Conservation (phyloP, 2,113 vertebrate species). For the Meleagris gallopavo region DNA sequence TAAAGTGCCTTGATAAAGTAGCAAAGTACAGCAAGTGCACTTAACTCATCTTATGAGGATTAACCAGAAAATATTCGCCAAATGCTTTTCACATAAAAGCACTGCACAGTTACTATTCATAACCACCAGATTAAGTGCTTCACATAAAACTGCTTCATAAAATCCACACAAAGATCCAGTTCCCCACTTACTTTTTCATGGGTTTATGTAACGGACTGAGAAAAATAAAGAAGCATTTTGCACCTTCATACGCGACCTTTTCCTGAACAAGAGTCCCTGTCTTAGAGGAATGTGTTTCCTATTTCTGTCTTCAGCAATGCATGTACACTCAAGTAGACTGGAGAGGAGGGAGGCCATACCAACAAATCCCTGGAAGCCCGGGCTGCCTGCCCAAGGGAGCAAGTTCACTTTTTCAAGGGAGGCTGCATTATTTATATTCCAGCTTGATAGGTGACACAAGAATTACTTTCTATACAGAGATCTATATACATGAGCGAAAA, state of each 20-base stretch:
- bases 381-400: not conserved
- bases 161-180: not conserved
- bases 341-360: not conserved
- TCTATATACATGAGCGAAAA: not conserved
- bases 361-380: not conserved
- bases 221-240: not conserved
- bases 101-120: not conserved
- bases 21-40: not conserved
- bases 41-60: not conserved
- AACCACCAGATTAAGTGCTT: not conserved
- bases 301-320: not conserved
- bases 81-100: not conserved
- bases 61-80: not conserved
- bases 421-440: not conserved
- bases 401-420: not conserved
- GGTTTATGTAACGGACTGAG: not conserved
- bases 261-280: not conserved
- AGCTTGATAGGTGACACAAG: not conserved
- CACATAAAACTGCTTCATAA: not conserved
- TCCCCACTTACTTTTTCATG: not conserved
- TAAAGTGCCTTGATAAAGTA: not conserved
- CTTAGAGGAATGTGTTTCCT: not conserved
- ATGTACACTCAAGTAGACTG: not conserved
- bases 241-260: not conserved
- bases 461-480: not conserved